Evolutionary conservation across 2,797 vertebrate genomes (phyloP), one percentile per base, ranked within the genome.

Genomic region (Myripristis jacobus): DNA sequence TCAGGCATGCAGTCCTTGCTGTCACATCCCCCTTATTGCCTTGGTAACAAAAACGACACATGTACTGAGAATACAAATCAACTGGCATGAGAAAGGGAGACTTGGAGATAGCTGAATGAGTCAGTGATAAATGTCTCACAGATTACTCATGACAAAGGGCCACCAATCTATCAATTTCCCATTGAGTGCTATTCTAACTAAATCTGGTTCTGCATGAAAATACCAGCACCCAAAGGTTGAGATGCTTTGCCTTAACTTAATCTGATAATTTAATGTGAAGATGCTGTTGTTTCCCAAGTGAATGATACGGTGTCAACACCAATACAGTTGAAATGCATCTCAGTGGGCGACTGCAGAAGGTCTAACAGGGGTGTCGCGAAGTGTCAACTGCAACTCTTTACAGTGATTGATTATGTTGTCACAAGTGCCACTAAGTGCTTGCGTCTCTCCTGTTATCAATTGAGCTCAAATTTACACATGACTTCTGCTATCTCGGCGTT

Each of bases 81-180:
- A 58, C 62, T 73, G 27, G 44, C 53, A 60, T 70, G 71, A 72
- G 57, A 73, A 41, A 62, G 71, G 63, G 64, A 74, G 76, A 73
- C 36, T 70, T 66, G 52, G 60, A 79, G 74, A 85, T 58, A 57
- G 64, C 70, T 53, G 73, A 77, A 69, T 5, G 4, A 77, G 63
- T 71, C 66, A 58, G 51, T 80, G 79, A 89, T 84, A 71, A 71
- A 85, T 80, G 52, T 71, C 50, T 72, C 62, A 59, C 34, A 66
- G 80, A 86, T 84, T 79, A 75, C 65, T 79, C 21, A 38, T 74
- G 83, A 88, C 83, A 81, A 81, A 89, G 53, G 57, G 68, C 38
- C 64, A 62, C 60, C 59, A 60, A 79, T 87, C 62, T 71, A 68
- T 90, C 81, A 74, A 41, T 56, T 81, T 77, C 36, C 41, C 47